Conservation (phyloP, 1,140 invertebrate species). For the Danaus melanippus region DNA sequence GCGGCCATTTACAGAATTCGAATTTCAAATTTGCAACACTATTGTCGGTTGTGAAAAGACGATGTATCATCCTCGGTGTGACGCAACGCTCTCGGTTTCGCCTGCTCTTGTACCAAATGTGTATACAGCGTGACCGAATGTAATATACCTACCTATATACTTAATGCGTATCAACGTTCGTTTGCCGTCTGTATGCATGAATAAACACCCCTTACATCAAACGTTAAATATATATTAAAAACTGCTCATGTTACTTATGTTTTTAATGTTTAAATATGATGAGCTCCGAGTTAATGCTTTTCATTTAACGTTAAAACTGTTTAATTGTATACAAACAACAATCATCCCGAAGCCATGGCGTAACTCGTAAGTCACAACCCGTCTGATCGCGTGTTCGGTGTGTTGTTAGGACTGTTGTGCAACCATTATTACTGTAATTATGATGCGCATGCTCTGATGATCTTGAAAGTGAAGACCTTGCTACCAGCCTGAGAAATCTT, state of each 20-base stretch:
- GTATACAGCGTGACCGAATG: conserved; percentile 55
- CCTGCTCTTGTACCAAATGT: conserved; percentile 66
- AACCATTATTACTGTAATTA: conserved; percentile 64
- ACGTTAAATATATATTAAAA: conserved; percentile 2
- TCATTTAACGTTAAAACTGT: too few species aligned
- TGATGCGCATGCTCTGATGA: conserved; percentile 61
- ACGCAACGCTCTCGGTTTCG: conserved; percentile 67
- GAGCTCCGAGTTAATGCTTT: too few species aligned
- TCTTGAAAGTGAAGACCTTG: conserved; percentile 71
- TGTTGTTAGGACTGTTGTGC: conserved; percentile 40
- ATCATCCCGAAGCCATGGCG: background rate
- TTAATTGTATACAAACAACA: conserved; percentile 3
- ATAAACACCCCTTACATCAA: conserved; percentile 17
- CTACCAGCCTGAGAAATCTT: conserved; percentile 35
- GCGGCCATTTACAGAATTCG: conserved; percentile 24
- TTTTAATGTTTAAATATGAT: too few species aligned
- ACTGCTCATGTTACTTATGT: background rate
- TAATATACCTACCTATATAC: conserved; percentile 63
- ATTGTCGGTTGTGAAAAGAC: conserved; percentile 53
- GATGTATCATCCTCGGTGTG: conserved; percentile 46
- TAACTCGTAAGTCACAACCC: conserved; percentile 10
- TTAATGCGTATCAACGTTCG: conserved; percentile 26
- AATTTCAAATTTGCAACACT: conserved; percentile 37
- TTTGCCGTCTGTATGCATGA: conserved; percentile 15
- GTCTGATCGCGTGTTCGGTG: conserved; percentile 50